These are phyloP conservation scores for Propithecus deckenii DNA, from an alignment of 2,797 vertebrate species.

Conservation along the genomic window DNA sequence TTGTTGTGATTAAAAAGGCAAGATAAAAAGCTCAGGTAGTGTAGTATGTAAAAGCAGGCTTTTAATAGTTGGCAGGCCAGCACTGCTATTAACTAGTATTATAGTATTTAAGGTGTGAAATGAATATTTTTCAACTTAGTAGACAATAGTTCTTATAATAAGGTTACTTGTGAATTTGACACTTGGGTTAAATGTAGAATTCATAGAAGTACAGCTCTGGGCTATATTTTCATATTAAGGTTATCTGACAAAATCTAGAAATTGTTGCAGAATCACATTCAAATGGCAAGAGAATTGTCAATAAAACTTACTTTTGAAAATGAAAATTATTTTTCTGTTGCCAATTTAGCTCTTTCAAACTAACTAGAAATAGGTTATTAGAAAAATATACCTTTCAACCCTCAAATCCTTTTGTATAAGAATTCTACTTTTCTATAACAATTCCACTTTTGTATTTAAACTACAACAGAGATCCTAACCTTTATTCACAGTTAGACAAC, in stretches of 20 bases:
- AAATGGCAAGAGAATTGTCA: conserved; percentile 54
- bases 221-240: conserved; percentile 66
- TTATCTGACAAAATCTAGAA: conserved; percentile 62
- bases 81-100: conserved; percentile 74
- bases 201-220: conserved; percentile 56
- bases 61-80: conserved; percentile 72
- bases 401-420: background rate
- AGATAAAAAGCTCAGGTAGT: conserved; percentile 75
- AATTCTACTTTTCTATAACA: background rate
- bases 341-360: conserved; percentile 39
- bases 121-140: conserved; percentile 77
- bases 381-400: background rate
- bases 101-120: conserved; percentile 79
- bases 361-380: conserved; percentile 38
- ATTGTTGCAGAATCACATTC: conserved; percentile 40
- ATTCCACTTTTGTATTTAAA: conserved; percentile 4
- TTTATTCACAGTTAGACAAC: background rate
- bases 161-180: conserved; percentile 78
- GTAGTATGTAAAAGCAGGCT: conserved; percentile 46
- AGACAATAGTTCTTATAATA: conserved; percentile 70
- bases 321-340: conserved; percentile 43
- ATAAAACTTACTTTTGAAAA: conserved; percentile 59
- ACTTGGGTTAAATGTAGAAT: conserved; percentile 73
- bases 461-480: background rate
- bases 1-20: conserved; percentile 75